These are phyloP conservation scores for Myopa tessellatipennis DNA, from an alignment of 2,888 invertebrate genomes.

Conservation along the genomic window DNA sequence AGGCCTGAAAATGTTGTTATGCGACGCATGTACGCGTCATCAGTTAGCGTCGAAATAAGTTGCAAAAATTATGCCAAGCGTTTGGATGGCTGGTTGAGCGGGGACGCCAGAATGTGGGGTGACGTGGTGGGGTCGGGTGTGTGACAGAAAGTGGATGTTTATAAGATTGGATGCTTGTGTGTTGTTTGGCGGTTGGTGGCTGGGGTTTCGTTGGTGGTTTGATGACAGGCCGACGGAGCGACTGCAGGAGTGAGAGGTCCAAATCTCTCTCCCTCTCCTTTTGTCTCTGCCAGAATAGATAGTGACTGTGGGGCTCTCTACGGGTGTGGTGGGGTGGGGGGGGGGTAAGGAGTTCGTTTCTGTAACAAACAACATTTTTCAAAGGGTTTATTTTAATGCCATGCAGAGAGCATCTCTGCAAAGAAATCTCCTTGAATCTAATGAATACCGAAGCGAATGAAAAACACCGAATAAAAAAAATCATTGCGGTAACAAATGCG, in stretches of 20 bases:
- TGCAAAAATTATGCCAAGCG: constrained; percentile 27
- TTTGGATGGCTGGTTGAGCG: background rate
- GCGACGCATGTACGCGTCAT: constrained; percentile 15
- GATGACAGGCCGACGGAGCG: background rate
- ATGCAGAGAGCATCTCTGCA: background rate
- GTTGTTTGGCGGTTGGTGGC: background rate
- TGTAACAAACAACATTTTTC: constrained; percentile 1
- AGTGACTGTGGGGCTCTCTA: background rate
- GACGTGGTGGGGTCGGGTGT: background rate
- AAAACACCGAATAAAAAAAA: background rate
- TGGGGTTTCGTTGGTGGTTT: background rate
- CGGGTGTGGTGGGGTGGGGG: background rate
- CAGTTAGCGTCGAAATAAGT: constrained; percentile 23
- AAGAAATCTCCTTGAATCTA: background rate
- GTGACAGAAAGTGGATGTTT: background rate
- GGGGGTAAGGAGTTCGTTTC: background rate
- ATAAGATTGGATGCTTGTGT: background rate
- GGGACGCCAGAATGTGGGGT: background rate
- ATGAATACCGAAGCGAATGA: constrained; percentile 10
- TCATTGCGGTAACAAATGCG: background rate
- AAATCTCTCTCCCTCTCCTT: too few species aligned
- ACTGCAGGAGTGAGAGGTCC: background rate
- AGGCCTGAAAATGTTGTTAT: constrained; percentile 5
- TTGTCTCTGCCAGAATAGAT: too few species aligned
- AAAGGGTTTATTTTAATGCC: constrained; percentile 20